Evolutionary conservation across 2,113 vertebrate species (phyloP), one percentile per base, ranked within the genome.

Genomic region (Struthio camelus): DNA sequence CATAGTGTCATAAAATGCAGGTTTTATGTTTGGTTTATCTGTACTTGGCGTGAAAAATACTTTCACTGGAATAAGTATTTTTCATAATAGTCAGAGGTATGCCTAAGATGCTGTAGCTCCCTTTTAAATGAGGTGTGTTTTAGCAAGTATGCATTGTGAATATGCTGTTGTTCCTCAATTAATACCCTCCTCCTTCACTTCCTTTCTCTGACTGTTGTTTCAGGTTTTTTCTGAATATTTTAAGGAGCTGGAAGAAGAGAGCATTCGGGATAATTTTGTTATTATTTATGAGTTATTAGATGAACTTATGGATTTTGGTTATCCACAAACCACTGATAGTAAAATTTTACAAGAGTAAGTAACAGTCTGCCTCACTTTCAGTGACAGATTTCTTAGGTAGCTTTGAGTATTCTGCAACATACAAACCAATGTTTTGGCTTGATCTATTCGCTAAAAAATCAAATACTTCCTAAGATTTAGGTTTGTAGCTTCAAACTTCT

Each of bases 141-240:
- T 7, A 64, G 12, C 6, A 54, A 5, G 6, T 70, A 58, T 14
- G 3, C 9, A 1, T 78, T 42, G 34, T 56, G 72, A 9, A 13
- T 11, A 38, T 67, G 50, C 65, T 88, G 30, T 23, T 1, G 6
- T 91, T 61, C 69, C 53, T 75, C 62, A 6, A 1, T 30, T 90
- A 23, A 94, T 3, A 1, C 27, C 14, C 28, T 82, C 14, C 17
- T 69, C 5, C 13, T 48, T 46, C 14, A 38, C 28, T 9, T 54
- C 58, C 76, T 20, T 90, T 62, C 80, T 94, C 13, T 93, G 4
- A 1, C n/a, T 75, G 12, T 34, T 54, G 4, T 93, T 86, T 28
- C 97, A 99, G 99, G 99, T 99, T 67, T 99, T 99, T 97, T 99
- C 99, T 3, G 99, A 99, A 90, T 99, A 99, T 97, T 99, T 99